Evolutionary conservation across 2,797 vertebrate species (phyloP).

Genomic region (Leptodactylus fallax): DNA sequence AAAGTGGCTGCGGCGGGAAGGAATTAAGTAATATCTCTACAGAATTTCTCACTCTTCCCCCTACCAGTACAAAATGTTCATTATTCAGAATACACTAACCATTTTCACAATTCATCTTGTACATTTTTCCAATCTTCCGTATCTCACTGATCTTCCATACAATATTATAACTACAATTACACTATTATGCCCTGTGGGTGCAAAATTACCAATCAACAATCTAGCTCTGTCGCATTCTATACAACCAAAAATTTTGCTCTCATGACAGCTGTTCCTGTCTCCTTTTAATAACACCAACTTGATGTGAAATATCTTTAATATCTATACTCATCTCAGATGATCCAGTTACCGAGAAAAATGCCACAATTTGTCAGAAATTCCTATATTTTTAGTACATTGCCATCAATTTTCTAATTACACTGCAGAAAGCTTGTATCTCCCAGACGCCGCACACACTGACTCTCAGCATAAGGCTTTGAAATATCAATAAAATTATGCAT

Average conservation of each 20-base stretch:
- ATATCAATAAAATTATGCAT: slow-evolving; percentile 50
- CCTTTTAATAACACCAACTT: not conserved
- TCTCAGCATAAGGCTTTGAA: slow-evolving; percentile 23
- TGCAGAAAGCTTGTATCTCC: not conserved
- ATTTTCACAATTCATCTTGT: too few relatives aligned
- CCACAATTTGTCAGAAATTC: not conserved
- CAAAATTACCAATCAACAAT: not conserved
- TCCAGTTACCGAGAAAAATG: not conserved
- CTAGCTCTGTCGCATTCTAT: not conserved
- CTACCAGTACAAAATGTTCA: too few relatives aligned
- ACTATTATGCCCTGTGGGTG: not conserved
- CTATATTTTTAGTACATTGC: slow-evolving; percentile 2
- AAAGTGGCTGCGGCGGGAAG: too few relatives aligned
- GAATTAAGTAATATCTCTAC: too few relatives aligned
- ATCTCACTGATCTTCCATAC: not conserved
- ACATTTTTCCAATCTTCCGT: too few relatives aligned
- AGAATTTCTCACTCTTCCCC: too few relatives aligned
- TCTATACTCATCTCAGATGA: not conserved
- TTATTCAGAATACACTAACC: too few relatives aligned
- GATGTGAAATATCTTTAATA: not conserved
- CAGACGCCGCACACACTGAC: not conserved
- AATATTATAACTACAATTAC: not conserved
- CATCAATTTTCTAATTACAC: not conserved
- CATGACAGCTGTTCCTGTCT: not conserved
- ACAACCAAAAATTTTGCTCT: not conserved